Percentiles rank a stretch among this genome's conserved stretches.
Evolutionary conservation across 2,113 vertebrate species (phyloP).

Genomic region (Psettodes erumei): DNA sequence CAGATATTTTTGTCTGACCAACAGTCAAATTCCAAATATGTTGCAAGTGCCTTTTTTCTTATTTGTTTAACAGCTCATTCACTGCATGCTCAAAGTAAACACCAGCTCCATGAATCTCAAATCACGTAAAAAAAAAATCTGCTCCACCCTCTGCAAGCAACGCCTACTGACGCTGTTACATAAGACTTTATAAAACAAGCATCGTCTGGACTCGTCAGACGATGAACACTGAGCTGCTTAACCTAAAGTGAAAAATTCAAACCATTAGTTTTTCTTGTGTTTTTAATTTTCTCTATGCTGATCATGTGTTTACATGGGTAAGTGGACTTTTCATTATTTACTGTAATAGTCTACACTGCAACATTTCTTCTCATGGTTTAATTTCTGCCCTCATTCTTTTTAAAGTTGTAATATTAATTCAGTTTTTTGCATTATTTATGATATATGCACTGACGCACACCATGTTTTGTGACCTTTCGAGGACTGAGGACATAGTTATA

Average conservation of each 20-base stretch:
- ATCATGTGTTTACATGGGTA: constrained; percentile 51
- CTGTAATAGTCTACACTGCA: background rate
- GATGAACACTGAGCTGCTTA: background rate
- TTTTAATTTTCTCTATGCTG: background rate
- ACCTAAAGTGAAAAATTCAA: background rate
- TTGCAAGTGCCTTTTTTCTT: no score
- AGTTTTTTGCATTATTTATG: no score
- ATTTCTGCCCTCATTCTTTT: no score
- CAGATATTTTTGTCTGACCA: no score
- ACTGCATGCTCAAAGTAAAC: no score
- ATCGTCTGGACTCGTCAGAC: background rate
- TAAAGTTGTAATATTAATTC: no score
- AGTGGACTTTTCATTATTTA: constrained; percentile 28
- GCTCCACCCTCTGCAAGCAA: constrained; percentile 48
- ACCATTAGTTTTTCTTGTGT: background rate
- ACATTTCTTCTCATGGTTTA: background rate
- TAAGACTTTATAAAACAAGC: background rate
- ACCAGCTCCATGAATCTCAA: background rate
- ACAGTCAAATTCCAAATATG: no score
- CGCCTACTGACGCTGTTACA: constrained; percentile 28
- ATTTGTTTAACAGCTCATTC: no score
- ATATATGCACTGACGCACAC: no score
- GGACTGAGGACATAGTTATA: background rate
- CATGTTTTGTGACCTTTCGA: no score
- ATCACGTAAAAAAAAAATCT: no score